Evolutionary conservation across 2,888 invertebrate species (phyloP), one percentile per base, ranked within the genome.

Genomic region (Drosophila nigricruria): DNA sequence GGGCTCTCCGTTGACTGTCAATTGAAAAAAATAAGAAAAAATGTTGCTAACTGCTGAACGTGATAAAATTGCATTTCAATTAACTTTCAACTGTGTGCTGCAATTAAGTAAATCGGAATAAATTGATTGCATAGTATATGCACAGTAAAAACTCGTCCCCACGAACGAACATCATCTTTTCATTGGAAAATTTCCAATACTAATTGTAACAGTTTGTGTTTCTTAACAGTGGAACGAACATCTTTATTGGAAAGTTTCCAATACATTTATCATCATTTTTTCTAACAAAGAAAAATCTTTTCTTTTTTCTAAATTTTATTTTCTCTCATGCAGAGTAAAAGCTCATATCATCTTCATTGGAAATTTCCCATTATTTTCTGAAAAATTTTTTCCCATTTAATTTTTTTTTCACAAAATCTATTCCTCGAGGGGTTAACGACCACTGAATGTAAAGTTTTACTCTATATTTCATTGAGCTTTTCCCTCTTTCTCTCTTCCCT

Each of bases 1-100:
- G 12, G 23, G 10, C 52, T 16, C 10, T 3, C 10, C 14, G 20
- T 62, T 54, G 27, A 23, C 50, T 77, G 64, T 43, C 40, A 68
- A 70, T 52, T 36, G 32, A 47, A 18, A 8, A 32, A n/a, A 47
- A 18, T 4, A 32, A n/a, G 10, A 45, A 36, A 53, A 50, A 52
- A 10, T 16, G 18, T 49, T 49, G 30, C 30, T 49, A 30, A 49
- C 30, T 49, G 30, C 30, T 34, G 49, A 42, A 67, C 81, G 83
- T 88, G 89, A 72, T 66, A 34, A 50, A 80, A 67, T 62, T 82
- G 52, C 62, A 75, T 71, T 69, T 62, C 20, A 72, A 67, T 66
- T 38, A 68, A 69, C 50, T 65, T 49, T 12, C 20, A 34, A n/a
- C 5, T 42, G 47, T 30, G 36, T 50, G 50, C 32, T 14, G 38